A percentile compares a stretch with the other conserved stretches of the same genome.
Evolutionary conservation across 2,113 vertebrate genomes (phyloP).

Genomic region (Lepidothrix coronata): DNA sequence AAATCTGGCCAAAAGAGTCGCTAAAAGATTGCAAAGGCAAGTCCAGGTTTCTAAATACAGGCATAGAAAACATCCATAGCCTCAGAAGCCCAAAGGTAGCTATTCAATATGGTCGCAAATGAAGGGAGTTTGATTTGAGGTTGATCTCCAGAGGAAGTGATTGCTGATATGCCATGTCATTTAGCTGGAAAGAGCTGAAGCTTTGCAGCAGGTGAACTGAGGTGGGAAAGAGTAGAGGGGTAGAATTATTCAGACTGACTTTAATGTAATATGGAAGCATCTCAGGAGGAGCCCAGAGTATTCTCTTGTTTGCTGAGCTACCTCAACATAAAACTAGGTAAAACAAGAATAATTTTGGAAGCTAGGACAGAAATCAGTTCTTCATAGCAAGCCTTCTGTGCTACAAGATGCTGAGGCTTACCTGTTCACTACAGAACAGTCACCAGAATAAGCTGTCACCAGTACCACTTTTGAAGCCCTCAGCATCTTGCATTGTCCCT

Average conservation of each 20-base stretch:
- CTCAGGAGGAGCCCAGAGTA: not conserved
- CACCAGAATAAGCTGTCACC: not conserved
- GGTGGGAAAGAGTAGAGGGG: not conserved
- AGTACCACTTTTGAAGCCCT: not conserved
- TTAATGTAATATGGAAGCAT: not conserved
- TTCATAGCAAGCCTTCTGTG: not conserved
- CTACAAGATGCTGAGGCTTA: not conserved
- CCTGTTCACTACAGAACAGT: not conserved
- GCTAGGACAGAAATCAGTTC: not conserved
- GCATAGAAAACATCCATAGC: not conserved
- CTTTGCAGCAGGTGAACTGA: not conserved
- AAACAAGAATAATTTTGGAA: not conserved
- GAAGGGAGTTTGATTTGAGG: not conserved
- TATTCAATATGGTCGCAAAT: not conserved
- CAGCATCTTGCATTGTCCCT: not conserved
- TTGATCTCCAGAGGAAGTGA: not conserved
- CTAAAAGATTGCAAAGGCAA: not conserved
- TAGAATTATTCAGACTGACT: not conserved
- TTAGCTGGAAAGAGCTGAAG: not conserved
- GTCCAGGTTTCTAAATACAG: not conserved
- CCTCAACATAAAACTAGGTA: not conserved
- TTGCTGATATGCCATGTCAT: not conserved
- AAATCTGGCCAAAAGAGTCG: not conserved
- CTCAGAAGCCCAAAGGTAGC: not conserved
- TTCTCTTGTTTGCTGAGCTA: not conserved